These are phyloP conservation scores for Neosalanx taihuensis DNA, from an alignment of 2,797 vertebrate genomes.

Conservation along the genomic window DNA sequence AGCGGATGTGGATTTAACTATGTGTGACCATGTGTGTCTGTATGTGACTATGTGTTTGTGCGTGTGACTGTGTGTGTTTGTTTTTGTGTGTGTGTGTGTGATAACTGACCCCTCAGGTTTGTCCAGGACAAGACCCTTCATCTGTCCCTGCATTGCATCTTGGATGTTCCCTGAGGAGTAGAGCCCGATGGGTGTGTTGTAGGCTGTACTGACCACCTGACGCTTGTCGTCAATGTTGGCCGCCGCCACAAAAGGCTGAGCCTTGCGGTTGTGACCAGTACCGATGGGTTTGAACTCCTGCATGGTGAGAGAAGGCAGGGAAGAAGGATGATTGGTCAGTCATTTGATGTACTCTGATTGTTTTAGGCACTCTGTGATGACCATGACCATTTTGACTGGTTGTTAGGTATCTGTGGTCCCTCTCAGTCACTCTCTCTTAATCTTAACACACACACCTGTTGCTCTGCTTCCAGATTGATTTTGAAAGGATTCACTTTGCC, in stretches of 20 bases:
- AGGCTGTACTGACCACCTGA: conserved; percentile 95
- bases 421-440: no score
- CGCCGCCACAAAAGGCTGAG: conserved; percentile 92
- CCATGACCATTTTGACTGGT: no score
- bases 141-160: conserved; percentile 93
- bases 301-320: conserved; percentile 42
- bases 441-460: conserved; percentile 75
- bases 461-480: conserved; percentile 89
- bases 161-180: conserved; percentile 98
- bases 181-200: conserved; percentile 98
- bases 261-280: conserved; percentile 86
- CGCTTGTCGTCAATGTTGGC: conserved; percentile 94
- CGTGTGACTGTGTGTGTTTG: neutral
- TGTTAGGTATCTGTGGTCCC: no score
- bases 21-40: neutral
- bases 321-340: neutral
- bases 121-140: conserved; percentile 84
- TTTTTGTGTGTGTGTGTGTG: neutral
- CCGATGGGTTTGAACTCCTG: conserved; percentile 94
- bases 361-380: neutral
- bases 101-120: conserved; percentile 80
- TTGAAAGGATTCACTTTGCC: conserved; percentile 84
- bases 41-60: neutral
- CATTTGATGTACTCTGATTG: neutral
- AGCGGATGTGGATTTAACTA: neutral